Evolutionary conservation across 2,888 invertebrate species (phyloP), one percentile per base, ranked within the genome.

Genomic region (Chrysolina americana): DNA sequence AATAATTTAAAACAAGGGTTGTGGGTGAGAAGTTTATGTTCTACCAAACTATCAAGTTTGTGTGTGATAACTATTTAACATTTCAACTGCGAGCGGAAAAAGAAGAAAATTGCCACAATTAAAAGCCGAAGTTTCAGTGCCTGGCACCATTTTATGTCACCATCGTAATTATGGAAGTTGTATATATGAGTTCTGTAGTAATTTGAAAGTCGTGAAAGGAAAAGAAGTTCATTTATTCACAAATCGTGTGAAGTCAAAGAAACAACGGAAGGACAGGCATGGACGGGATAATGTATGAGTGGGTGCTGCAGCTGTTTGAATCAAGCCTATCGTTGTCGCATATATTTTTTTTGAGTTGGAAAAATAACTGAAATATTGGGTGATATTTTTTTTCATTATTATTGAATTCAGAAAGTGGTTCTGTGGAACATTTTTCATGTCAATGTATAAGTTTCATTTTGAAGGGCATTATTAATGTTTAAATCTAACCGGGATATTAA

Each of bases 81-180:
- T 68, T 53, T 41, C 28, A 64, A 68, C 19, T 41, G 41, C 48
- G 41, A 23, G 8, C 62, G 44, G 62, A 71, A 76, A 63, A 48
- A 74, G 66, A 53, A 41, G 23, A 59, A 72, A 74, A 71, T 70
- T 74, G 74, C 69, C 59, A 71, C 65, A 77, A 75, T 77, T 77
- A 77, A 73, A 73, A 73, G 68, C 66, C 70, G n/a, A 70, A 65
- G 59, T 74, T 69, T 71, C 70, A 41, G 77, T 77, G 70, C 77
- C 77, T 53, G 75, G 77, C 70, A 75, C 77, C 64, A 69, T 63
- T 68, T 73, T 68, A 66, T 74, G 71, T 71, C 74, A 66, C 68
- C 71, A 68, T 62, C 28, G 48, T 74, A 74, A 74, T 66, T 70
- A 62, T 74, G 66, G 41, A 47, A 68, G 41, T 70, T 70, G 62